Evolutionary conservation across 2,888 invertebrate genomes (phyloP).

Genomic region (Pristionchus japonicus): DNA sequence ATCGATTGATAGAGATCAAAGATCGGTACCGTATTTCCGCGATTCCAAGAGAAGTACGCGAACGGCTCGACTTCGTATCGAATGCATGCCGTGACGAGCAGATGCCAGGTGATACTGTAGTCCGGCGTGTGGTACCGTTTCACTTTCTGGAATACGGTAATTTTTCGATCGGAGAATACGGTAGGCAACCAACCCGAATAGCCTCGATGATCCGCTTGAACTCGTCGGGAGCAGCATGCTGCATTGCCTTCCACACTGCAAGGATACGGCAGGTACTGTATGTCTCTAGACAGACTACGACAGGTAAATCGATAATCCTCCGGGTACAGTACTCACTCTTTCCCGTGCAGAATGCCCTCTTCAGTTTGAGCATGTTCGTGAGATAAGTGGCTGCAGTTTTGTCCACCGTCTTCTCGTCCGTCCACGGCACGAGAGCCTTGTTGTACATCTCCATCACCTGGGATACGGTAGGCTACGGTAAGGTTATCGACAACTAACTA

Average conservation of each 20-base stretch:
- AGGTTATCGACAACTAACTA: neutral
- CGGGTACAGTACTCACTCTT: constrained; percentile 16
- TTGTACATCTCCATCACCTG: constrained; percentile 23
- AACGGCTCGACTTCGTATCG: constrained; percentile 19
- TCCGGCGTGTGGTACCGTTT: neutral
- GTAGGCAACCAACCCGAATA: neutral
- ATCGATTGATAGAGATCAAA: neutral
- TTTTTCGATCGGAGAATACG: neutral
- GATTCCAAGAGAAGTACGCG: constrained; percentile 20
- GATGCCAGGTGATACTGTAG: constrained; percentile 17
- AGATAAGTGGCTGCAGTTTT: neutral
- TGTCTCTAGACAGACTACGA: neutral
- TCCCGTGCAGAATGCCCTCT: constrained; percentile 27
- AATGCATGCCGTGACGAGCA: constrained; percentile 9
- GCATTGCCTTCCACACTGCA: constrained; percentile 35
- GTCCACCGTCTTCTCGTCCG: neutral
- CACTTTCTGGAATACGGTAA: neutral
- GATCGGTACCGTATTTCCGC: constrained; percentile 4
- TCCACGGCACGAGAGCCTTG: neutral
- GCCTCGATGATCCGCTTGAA: constrained; percentile 27
- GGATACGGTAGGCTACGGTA: neutral
- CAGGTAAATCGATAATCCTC: no score
- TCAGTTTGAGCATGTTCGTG: constrained; percentile 18
- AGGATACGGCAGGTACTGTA: neutral
- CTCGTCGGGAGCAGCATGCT: neutral